Evolutionary conservation across 1,140 invertebrate species (phyloP), one percentile per base, ranked within the genome.

Genomic region (Musca vetustissima): DNA sequence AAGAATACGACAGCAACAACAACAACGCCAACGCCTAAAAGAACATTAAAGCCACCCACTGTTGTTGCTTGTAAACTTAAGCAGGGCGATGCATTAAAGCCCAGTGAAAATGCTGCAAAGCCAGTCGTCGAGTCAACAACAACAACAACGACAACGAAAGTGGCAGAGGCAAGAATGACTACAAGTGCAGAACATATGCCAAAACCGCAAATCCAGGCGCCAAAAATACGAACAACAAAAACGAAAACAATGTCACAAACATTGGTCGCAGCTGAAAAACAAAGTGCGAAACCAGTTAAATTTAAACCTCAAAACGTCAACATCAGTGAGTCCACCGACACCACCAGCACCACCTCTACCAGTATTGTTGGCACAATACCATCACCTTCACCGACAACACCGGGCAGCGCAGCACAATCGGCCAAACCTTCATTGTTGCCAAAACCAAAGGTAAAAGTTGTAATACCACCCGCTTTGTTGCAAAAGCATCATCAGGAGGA

Each of bases 381-480:
- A 14, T 57, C 64, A 43, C 13, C 68, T n/a, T 8, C 47, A 24
- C 22, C 25, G 52, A 48, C 28, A 66, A 13, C 55, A 32, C 1
- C 24, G 17, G 32, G 8, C 17, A n/a, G n/a, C n/a, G n/a, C 28
- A 28, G n/a, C 64, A 53, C 36, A 22, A 24, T n/a, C 43, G 17
- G 72, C 75, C 64, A 81, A 81, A 71, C 79, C 79, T 17, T 81
- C 79, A 47, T 70, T 81, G 71, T 66, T 81, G 71, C 79, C 79
- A 22, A 81, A 81, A 74, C 79, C 79, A 73, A 81, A 81, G 77
- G 77, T 81, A 71, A 81, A 79, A 76, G 77, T 81, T 50, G 73
- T 80, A 14, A 73, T 80, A n/a, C 79, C 79, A 66, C 75, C 79
- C n/a, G 78, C 76, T 52, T 68, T 80, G 69, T 76, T 80, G 65